Percentiles rank a stretch among this genome's conserved stretches.
These are phyloP conservation scores for Xestia rhomboidea DNA, from an alignment of 2,888 invertebrate species.

Conservation along the genomic window DNA sequence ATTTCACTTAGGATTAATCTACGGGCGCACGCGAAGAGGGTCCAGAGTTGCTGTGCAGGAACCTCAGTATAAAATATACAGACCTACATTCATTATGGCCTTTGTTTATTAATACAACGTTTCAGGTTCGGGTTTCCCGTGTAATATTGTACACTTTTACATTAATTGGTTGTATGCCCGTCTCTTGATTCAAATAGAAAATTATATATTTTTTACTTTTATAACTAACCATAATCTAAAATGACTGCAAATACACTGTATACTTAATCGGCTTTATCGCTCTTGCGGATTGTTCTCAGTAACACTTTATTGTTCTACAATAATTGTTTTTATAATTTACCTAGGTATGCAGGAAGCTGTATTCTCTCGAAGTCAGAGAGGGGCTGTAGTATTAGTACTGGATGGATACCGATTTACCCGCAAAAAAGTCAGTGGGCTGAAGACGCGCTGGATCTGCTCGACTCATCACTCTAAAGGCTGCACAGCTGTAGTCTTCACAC, in stretches of 20 bases:
- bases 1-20: too few relatives aligned
- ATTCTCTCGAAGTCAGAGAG: conserved; percentile 19
- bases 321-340: too few relatives aligned
- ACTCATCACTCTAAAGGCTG: too few relatives aligned
- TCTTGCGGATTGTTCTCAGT: background rate
- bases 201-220: too few relatives aligned
- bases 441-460: conserved; percentile 36
- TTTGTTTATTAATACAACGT: background rate
- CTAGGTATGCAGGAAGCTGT: too few relatives aligned
- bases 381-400: background rate
- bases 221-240: background rate
- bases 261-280: too few relatives aligned
- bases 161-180: background rate
- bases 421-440: background rate
- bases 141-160: too few relatives aligned
- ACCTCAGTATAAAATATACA: background rate
- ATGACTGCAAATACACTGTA: background rate
- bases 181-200: background rate
- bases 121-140: background rate
- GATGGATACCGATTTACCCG: conserved; percentile 22
- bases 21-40: background rate
- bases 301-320: background rate
- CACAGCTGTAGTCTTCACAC: conserved; percentile 16
- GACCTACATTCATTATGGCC: background rate
- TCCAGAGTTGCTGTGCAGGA: background rate